A percentile compares a stretch with the other conserved stretches of the same genome.
These are phyloP conservation scores for Idaea dimidiata DNA, from an alignment of 2,888 invertebrate species.

Conservation along the genomic window DNA sequence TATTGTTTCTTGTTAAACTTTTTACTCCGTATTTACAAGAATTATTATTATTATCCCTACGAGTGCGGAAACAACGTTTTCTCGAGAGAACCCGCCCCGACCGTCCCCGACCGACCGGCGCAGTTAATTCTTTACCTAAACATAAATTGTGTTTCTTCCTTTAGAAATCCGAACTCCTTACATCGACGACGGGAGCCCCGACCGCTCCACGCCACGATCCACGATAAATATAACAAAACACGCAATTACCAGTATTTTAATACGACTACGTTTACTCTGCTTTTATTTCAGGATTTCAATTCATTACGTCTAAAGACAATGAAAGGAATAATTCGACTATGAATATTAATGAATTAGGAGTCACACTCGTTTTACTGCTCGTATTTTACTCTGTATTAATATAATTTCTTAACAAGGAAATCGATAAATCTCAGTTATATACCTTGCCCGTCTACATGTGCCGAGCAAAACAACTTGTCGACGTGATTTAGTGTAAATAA, in stretches of 20 bases:
- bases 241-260: conserved; percentile 45
- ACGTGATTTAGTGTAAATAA: conserved; percentile 7
- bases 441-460: conserved; percentile 28
- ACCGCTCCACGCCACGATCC: conserved; percentile 17
- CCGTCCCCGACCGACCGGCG: conserved; percentile 18
- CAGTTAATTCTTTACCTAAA: conserved; percentile 31
- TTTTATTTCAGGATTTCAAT: conserved; percentile 51
- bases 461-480: conserved; percentile 14
- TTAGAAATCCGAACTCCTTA: conserved; percentile 19
- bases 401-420: conserved; percentile 52
- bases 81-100: conserved; percentile 10
- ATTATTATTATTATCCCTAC: conserved; percentile 30
- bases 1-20: conserved; percentile 24
- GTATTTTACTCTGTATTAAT: conserved; percentile 64
- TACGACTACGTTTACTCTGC: conserved; percentile 52
- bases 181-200: conserved; percentile 11
- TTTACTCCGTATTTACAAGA: conserved; percentile 31
- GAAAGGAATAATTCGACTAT: conserved; percentile 69
- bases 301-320: conserved; percentile 64
- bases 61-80: conserved; percentile 19
- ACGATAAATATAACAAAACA: conserved; percentile 38
- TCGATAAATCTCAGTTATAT: conserved; percentile 50
- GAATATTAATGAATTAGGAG: conserved; percentile 72
- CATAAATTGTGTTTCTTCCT: conserved; percentile 30
- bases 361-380: conserved; percentile 59